Evolutionary conservation across 2,888 invertebrate species (phyloP).

Genomic region (Dione juno): DNA sequence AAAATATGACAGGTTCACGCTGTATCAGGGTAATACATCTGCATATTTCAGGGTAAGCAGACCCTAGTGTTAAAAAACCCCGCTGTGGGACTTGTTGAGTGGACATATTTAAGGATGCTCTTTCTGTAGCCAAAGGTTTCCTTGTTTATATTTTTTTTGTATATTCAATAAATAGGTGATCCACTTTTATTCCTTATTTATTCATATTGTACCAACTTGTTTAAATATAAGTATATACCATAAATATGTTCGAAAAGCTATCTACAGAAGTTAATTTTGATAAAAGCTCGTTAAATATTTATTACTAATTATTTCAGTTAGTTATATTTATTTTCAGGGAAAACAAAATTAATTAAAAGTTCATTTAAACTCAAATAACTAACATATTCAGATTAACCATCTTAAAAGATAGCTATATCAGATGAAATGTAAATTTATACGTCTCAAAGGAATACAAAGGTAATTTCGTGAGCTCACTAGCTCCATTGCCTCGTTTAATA

Average conservation of each 20-base stretch:
- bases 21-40: too few species aligned
- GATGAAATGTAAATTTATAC: constrained; percentile 43
- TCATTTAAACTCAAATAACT: not conserved
- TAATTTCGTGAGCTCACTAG: constrained; percentile 35
- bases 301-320: not conserved
- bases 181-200: too few species aligned
- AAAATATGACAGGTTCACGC: too few species aligned
- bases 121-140: too few species aligned
- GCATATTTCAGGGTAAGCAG: too few species aligned
- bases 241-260: not conserved
- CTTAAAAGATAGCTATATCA: constrained; percentile 31
- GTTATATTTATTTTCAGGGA: not conserved
- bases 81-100: too few species aligned
- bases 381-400: constrained; percentile 20
- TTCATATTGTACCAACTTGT: not conserved
- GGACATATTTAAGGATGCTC: too few species aligned
- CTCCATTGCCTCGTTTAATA: constrained; percentile 36
- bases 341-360: constrained; percentile 14
- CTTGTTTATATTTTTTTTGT: too few species aligned
- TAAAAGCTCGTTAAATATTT: not conserved
- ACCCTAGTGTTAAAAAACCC: too few species aligned
- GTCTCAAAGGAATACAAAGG: constrained; percentile 36
- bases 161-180: too few species aligned
- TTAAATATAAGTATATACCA: not conserved
- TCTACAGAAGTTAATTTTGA: not conserved